Base-by-base conservation (phyloP, 2,888 invertebrate genomes). In the Drosophila aldrichi region DNA sequence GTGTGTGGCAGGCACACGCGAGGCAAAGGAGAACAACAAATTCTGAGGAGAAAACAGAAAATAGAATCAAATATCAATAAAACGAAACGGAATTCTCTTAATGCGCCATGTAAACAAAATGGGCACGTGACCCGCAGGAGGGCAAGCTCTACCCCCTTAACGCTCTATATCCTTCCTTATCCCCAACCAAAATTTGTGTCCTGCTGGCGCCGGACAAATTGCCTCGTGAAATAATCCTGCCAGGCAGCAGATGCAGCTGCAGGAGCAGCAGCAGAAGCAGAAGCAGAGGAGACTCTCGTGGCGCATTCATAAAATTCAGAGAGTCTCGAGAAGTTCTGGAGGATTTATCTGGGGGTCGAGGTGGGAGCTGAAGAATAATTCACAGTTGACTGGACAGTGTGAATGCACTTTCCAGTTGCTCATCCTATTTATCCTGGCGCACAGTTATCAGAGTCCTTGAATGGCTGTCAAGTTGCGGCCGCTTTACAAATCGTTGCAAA, bases 61-160 rank as follows among this genome's bases (percentile, higher is more conserved):
- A 88, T 78, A 77, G 82, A 88, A 89, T 88, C 82, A 84, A 87
- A 87, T 77, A 69, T 81, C 79, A 83, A 85, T 82, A 82, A 80
- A 81, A 88, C 79, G 77, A 84, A 88, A 86, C 79, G 80, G 82
- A 90, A 91, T 90, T 89, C 88, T 63, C 81, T 87, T 90, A 91
- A 91, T 90, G 89, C 87, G 81, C 70, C 83, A 85, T 88, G 89
- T 91, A 92, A 92, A 91, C 91, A 92, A 90, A 87, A 81, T 77
- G 79, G 65, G 83, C 91, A 92, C 91, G 92, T 91, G 92, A 89
- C 90, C 77, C 74, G 74, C 67, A 83, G 66, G 63, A 71, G 66
- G 56, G 65, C 36, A 34, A 59, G 20, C 36, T 12, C 36, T 12
- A 12, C 22, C 25, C 46, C 25, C 20, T 20, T 12, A 8, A 12